Evolutionary conservation across 2,797 vertebrate genomes (phyloP).

Genomic region (Darevskia mixta): DNA sequence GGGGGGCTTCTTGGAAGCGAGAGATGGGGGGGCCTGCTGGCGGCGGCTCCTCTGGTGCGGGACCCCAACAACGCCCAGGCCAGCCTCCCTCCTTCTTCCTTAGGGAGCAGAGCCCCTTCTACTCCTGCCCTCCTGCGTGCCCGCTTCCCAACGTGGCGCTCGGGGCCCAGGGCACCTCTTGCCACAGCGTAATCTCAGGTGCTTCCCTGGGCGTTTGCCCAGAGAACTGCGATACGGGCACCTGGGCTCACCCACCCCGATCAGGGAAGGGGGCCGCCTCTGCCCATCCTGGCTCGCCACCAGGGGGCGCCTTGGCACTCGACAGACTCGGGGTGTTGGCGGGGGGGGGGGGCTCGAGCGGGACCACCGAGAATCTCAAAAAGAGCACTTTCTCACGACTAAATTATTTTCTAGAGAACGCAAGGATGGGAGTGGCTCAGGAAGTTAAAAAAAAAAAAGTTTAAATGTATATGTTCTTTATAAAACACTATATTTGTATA

Average conservation of each 20-base stretch:
- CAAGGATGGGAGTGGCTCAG: slow-evolving; percentile 48
- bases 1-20: too few relatives aligned
- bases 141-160: neutral
- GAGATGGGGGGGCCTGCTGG: neutral
- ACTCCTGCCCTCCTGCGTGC: neutral
- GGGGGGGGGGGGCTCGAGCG: too few relatives aligned
- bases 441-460: slow-evolving; percentile 35
- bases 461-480: slow-evolving; percentile 57
- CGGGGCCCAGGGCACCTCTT: neutral
- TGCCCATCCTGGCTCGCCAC: too few relatives aligned
- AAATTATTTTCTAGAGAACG: slow-evolving; percentile 62
- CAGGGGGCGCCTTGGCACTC: neutral
- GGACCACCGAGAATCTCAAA: neutral
- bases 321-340: neutral
- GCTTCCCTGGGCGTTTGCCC: too few relatives aligned
- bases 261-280: too few relatives aligned
- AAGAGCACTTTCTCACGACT: slow-evolving; percentile 69
- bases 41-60: too few relatives aligned
- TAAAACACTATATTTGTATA: slow-evolving; percentile 62
- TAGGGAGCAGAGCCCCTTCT: neutral
- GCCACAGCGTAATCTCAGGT: too few relatives aligned
- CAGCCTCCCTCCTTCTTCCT: too few relatives aligned
- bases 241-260: too few relatives aligned
- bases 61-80: too few relatives aligned
- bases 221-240: too few relatives aligned